Base-by-base conservation (phyloP, 2,113 vertebrate species). In the Propithecus coquereli region DNA sequence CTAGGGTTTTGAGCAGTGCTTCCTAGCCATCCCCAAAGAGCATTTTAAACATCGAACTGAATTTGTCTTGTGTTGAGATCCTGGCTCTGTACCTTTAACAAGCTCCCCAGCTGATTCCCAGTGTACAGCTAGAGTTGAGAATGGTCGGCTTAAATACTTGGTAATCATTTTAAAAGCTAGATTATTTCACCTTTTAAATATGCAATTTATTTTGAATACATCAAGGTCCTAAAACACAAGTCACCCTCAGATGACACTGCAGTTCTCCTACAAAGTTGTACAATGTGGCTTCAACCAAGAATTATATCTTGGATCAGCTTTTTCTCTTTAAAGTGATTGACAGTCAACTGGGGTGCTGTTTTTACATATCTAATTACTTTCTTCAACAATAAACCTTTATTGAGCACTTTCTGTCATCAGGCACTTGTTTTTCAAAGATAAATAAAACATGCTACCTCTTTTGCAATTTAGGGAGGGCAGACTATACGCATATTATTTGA, bases 241-340 rank as follows among this genome's bases (percentile, higher is more conserved):
- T 81, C 8, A 59, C 9, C 40, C 25, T 80, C 70, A 92, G 34
- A 54, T 50, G 66, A 86, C 61, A 84, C 12, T 50, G 11, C n/a
- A 30, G 2, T 74, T 91, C 54, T 94, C 88, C 37, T 84, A 23
- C 10, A 32, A 81, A 81, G 52, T 63, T 57, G 34, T 80, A 25
- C 32, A 61, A 10, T 4, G 23, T 82, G 50, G 5, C 30, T 84
- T 90, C 45, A 79, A 45, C 45, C 34, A 66, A 79, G 74, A 80
- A 52, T 66, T 40, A 8, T 70, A 25, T 77, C 68, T 86, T 92
- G n/a, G 3, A 59, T 17, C 0, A 30, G 6, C 0, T 59, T 63
- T 76, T 74, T 85, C 40, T 85, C 57, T 37, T 89, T 94, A 73
- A 66, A 90, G 65, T 94, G 45, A 93, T 8, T 93, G 82, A 45